Percentiles rank a stretch among this genome's conserved stretches.
These are phyloP conservation scores for Dryobates pubescens DNA, from an alignment of 2,797 vertebrate genomes.

Conservation along the genomic window DNA sequence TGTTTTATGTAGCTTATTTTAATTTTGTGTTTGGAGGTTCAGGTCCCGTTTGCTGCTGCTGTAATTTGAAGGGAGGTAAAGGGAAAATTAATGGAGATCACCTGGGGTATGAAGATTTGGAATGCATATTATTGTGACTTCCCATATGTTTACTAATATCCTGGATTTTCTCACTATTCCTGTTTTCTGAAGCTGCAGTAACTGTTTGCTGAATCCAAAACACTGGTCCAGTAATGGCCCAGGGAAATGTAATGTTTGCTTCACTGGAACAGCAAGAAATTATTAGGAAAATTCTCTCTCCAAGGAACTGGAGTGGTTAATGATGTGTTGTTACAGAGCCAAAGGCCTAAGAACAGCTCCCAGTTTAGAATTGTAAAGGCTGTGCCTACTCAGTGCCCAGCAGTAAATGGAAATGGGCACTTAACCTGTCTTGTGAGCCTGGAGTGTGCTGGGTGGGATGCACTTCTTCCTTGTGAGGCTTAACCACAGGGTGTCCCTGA, in stretches of 20 bases:
- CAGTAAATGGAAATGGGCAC: neutral
- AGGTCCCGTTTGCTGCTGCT: neutral
- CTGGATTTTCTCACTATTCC: neutral
- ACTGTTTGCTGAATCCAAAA: neutral
- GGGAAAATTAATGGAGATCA: neutral
- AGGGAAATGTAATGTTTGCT: neutral
- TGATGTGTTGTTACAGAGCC: neutral
- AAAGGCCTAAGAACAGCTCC: neutral
- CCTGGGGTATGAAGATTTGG: neutral
- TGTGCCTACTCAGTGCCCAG: neutral
- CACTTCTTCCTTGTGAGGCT: neutral
- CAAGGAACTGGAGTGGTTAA: neutral
- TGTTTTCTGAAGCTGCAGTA: neutral
- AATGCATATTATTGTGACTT: neutral
- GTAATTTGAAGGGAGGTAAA: neutral
- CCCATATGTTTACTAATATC: neutral
- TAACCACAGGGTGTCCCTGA: neutral
- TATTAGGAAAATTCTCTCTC: neutral
- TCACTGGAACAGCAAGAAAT: neutral
- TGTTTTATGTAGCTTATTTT: neutral
- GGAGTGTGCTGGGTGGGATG: neutral
- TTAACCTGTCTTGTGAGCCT: neutral
- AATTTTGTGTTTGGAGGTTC: neutral
- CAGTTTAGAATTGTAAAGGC: neutral
- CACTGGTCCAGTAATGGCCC: neutral